Evolutionary conservation across 1,140 invertebrate genomes (phyloP), one percentile per base, ranked within the genome.

Genomic region (Drosophila funebris): DNA sequence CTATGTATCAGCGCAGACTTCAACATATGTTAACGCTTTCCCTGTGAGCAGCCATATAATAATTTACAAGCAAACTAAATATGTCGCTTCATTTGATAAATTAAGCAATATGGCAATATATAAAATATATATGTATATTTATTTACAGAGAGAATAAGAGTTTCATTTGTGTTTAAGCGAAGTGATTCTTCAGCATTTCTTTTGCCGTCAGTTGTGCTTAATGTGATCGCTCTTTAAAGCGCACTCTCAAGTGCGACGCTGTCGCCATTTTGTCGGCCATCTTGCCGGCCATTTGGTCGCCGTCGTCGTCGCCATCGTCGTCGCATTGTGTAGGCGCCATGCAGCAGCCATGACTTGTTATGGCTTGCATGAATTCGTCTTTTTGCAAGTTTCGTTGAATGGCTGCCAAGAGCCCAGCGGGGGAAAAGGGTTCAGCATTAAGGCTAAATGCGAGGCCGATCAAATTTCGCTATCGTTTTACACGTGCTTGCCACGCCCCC

Each of bases 261-360:
- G 79, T 20, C 79, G 76, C 80, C 80, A 78, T 84, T 84, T 82
- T 53, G 78, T 50, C 64, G 64, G 48, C 41, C 57, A 60, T 46
- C 18, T 48, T 46, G 57, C 50, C 71, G 76, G 81, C 76, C 72
- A 57, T 78, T 76, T 64, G 63, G 77, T 73, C 73, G 72, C 44
- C 22, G 20, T 41, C 18, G 37, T 18, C 22, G 78, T 18, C 70
- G 74, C 78, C 6, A 6, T 31, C 29, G 9, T 9, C 66, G 81
- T 73, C 68, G 73, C 80, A 48, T 60, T 70, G 46, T 74, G 77
- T 81, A 87, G 81, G 82, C 81, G 81, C 81, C 81, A 84, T 72
- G 69, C 71, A 70, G 54, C 54, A 66, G 53, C 74, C 74, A 57
- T 64, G 53, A 46, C 52, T 73, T 36, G 43, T 62, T 72, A 53